Percentiles rank a stretch among this genome's conserved stretches.
Evolutionary conservation across 1,140 invertebrate species (phyloP).

Genomic region (Oncopeltus fasciatus): DNA sequence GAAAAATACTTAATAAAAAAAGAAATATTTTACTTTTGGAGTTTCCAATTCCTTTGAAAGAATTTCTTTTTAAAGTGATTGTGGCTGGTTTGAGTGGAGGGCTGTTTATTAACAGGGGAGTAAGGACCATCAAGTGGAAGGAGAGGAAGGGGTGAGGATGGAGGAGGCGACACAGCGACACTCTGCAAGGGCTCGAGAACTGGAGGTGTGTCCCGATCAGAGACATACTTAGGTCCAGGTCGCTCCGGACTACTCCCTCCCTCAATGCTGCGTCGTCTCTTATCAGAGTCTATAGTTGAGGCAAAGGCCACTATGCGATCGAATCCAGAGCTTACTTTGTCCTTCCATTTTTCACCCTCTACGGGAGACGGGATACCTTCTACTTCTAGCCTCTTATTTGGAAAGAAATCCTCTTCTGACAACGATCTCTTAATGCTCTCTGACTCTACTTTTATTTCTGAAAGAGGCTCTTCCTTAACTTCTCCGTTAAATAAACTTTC

Average conservation of each 20-base stretch:
- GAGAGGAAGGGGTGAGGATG: background rate
- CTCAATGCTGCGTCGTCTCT: constrained; percentile 59
- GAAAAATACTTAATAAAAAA: no score
- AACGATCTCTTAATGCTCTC: background rate
- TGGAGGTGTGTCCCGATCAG: background rate
- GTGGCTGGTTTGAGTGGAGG: background rate
- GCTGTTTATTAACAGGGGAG: background rate
- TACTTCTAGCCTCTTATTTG: background rate
- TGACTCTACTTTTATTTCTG: background rate
- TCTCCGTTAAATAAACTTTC: constrained; percentile 50
- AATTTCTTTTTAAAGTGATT: constrained; percentile 3
- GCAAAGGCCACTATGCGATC: constrained; percentile 74
- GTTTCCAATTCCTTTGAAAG: background rate
- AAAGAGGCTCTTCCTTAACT: constrained; percentile 11
- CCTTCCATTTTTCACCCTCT: constrained; percentile 54
- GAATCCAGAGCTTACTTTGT: constrained; percentile 71
- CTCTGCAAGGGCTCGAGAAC: background rate
- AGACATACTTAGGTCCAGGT: background rate
- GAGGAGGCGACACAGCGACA: background rate
- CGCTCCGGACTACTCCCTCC: constrained; percentile 42
- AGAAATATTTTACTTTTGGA: background rate
- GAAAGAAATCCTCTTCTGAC: constrained; percentile 1
- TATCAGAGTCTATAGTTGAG: constrained; percentile 67
- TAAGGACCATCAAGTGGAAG: background rate
- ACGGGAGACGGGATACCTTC: background rate